A percentile compares a stretch with the other conserved stretches of the same genome.
Evolutionary conservation across 2,113 vertebrate species (phyloP).

Genomic region (Dipodomys merriami): DNA sequence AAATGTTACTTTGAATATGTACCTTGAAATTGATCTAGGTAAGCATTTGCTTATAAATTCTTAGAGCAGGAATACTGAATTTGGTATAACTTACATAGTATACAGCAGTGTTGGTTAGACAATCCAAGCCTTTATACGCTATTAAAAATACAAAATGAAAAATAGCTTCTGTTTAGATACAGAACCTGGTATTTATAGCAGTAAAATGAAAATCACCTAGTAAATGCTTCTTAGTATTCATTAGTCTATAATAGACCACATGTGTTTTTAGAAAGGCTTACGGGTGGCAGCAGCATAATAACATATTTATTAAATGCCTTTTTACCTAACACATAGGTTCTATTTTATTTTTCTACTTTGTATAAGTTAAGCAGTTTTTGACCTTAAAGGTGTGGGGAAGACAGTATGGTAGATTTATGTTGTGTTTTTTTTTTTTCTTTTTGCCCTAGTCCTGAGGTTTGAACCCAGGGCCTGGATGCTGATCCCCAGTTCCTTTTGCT

Average conservation of each 20-base stretch:
- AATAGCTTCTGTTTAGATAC: constrained; percentile 45
- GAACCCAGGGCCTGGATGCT: too few relatives aligned
- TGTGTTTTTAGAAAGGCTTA: constrained; percentile 53
- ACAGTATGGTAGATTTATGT: constrained; percentile 30
- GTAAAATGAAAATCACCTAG: constrained; percentile 58
- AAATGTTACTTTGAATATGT: background rate
- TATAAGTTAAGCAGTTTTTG: constrained; percentile 59
- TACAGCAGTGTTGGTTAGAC: background rate
- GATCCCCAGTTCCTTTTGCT: too few relatives aligned
- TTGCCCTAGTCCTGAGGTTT: too few relatives aligned
- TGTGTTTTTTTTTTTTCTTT: background rate
- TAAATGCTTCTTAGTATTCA: constrained; percentile 42
- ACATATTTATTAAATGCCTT: constrained; percentile 51
- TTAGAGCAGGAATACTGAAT: constrained; percentile 50
- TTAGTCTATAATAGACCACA: constrained; percentile 45
- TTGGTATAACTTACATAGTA: constrained; percentile 7
- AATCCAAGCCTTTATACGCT: constrained; percentile 18
- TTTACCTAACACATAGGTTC: constrained; percentile 47
- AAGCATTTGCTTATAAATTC: constrained; percentile 57
- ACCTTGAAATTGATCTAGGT: constrained; percentile 36
- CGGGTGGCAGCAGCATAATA: background rate
- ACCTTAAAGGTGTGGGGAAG: background rate
- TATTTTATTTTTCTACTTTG: constrained; percentile 60
- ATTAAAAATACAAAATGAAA: background rate
- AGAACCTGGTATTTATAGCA: constrained; percentile 35